Base-by-base conservation (phyloP, 1,140 invertebrate genomes). In the Drosophila carrolli region DNA sequence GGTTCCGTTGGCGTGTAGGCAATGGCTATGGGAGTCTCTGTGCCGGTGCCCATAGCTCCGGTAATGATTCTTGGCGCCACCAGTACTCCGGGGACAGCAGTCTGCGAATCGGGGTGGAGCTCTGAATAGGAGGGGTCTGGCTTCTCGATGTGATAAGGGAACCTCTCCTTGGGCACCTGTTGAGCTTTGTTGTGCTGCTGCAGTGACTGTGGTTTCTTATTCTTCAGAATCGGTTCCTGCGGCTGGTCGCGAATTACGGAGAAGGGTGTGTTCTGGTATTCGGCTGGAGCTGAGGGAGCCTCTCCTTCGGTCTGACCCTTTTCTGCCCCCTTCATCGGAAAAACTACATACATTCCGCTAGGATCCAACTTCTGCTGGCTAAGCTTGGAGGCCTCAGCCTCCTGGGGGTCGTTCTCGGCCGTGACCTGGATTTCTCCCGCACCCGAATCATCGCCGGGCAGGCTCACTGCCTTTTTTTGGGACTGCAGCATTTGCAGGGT, bases 401-500 rank as follows among this genome's bases (percentile, higher is more conserved):
- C 84, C 40, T 86, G 82, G 5, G 84, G 61, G 55, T 94, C 93
- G 13, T 93, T 93, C 1, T 91, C 74, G 8, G 76, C 79, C 6
- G 86, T 81, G 3, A 90, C 91, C 44, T 90, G 83, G 10, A 85
- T 88, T 16, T 91, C 84, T 0, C 91, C 92, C 4, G 80, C 78
- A 0, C 91, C 92, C 0, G 78, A 88, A 19, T 90, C 81, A 27
- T 91, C 83, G 7, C 66, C 75, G 11, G 79, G 68, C 29, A 81
- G 47, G 19, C 78, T 80, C 0, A 81, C 38, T 0, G 88, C 58
- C 35, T 92, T 91, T 23, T 92, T 92, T 29, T 92, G 93, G 0
- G 93, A 93, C 71, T 94, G 93, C 40, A 96, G 93, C 95, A 96
- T 96, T 89, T 96, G 95, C 32, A 96, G 84, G 0, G 95, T 95